Base-by-base conservation (phyloP, 2,888 invertebrate genomes). In the Unio pictorum region DNA sequence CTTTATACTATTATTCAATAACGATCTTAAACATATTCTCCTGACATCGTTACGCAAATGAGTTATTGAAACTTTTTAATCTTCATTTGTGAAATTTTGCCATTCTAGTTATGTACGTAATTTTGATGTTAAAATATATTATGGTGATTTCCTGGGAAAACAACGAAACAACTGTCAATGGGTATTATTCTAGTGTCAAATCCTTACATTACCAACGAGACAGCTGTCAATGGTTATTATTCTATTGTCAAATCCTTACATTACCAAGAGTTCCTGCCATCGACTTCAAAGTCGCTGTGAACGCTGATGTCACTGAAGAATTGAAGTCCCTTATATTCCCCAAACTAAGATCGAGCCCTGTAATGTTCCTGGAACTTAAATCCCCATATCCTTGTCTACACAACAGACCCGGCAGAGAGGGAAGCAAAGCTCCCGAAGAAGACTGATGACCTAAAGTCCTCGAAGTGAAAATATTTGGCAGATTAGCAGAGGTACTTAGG, bases 281-380 rank as follows among this genome's bases (percentile, higher is more conserved):
- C 2, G 73, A 67, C 67, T 77, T 77, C 56, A 77, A 59, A 23
- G 77, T 77, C 54, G 77, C 77, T 59, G 77, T 77, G 64, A 77
- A 77, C 28, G 77, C 77, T 28, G 77, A 77, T 63, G 77, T 71
- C 63, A 74, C 66, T 57, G 77, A 77, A 34, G 70, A 70, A 65
- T 67, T 74, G 68, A 77, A 74, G 64, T 77, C 77, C 61, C 77
- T 64, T 56, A 77, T 56, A 63, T 63, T 74, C 4, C 66, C 66
- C 55, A 73, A 71, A 66, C 72, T 77, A 30, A 77, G 71, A 56
- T 77, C 77, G 8, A 77, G 62, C 68, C 77, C 77, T 20, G 69
- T 64, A 55, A 75, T 68, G 18, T 70, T 59, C 30, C 69, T 66
- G 15, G 77, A 67, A 34, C 74, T 66, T 6, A 72, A 59, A 45